Evolutionary conservation across 2,797 vertebrate species (phyloP).

Genomic region (Liasis olivaceus): DNA sequence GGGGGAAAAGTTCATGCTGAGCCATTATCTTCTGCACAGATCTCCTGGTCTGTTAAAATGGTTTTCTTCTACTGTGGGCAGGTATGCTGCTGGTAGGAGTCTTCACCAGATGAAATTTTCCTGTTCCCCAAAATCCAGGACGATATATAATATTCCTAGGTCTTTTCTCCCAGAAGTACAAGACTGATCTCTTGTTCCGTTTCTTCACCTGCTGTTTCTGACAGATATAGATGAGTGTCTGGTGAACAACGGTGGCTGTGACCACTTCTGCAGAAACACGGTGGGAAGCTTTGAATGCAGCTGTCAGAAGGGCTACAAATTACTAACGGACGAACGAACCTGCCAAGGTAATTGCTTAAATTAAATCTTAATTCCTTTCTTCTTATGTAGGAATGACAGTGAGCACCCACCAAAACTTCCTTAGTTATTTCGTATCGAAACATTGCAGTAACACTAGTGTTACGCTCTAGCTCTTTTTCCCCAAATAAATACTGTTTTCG

Average conservation of each 20-base stretch:
- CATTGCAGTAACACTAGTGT: constrained; percentile 5
- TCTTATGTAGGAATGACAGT: background rate
- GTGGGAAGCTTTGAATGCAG: constrained; percentile 95
- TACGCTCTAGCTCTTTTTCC: background rate
- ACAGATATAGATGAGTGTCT: constrained; percentile 96
- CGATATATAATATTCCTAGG: background rate
- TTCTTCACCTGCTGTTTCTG: background rate
- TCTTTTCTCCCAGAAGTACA: background rate
- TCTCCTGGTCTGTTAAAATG: background rate
- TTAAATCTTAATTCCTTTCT: background rate
- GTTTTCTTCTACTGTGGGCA: background rate
- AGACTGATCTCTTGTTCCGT: background rate
- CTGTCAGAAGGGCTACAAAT: constrained; percentile 95
- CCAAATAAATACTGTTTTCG: background rate
- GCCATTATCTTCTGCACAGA: background rate
- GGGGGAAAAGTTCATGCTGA: background rate
- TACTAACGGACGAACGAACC: constrained; percentile 92
- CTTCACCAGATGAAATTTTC: background rate
- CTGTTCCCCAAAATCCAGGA: background rate
- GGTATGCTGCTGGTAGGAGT: background rate
- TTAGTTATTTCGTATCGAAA: background rate
- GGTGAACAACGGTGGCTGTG: constrained; percentile 90
- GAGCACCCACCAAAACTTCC: constrained; percentile 3
- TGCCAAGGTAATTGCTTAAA: constrained; percentile 87
- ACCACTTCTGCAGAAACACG: constrained; percentile 94